A percentile compares a stretch with the other conserved stretches of the same genome.
Evolutionary conservation across 2,888 invertebrate species (phyloP).

Genomic region (Stratiomys singularior): DNA sequence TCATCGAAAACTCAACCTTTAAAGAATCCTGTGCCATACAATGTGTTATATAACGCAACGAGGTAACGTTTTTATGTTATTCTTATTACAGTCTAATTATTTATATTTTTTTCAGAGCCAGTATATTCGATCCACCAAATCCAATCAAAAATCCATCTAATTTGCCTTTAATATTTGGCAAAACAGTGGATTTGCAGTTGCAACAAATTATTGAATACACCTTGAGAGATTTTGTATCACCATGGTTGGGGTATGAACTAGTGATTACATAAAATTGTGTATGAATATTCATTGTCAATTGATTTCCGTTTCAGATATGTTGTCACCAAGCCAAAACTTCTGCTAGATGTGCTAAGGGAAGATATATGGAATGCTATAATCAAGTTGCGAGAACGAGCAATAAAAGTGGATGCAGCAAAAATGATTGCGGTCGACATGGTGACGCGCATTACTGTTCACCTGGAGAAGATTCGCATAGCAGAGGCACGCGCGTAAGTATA

Average conservation of each 20-base stretch:
- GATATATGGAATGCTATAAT: constrained; percentile 86
- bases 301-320: constrained; percentile 70
- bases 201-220: constrained; percentile 85
- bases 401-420: constrained; percentile 82
- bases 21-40: constrained; percentile 60
- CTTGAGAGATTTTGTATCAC: constrained; percentile 80
- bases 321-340: constrained; percentile 74
- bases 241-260: constrained; percentile 72
- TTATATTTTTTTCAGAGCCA: no score
- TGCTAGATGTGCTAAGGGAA: constrained; percentile 76
- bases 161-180: constrained; percentile 82
- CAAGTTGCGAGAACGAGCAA: constrained; percentile 77
- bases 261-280: not conserved
- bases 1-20: constrained; percentile 62
- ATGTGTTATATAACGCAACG: constrained; percentile 64
- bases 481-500: constrained; percentile 80
- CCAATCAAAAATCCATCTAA: constrained; percentile 67
- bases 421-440: constrained; percentile 86
- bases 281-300: no score
- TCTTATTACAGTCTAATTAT: no score
- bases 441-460: constrained; percentile 82
- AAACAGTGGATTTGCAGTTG: constrained; percentile 84
- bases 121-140: constrained; percentile 64
- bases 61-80: constrained; percentile 61
- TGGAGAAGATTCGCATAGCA: constrained; percentile 84